Evolutionary conservation across 2,113 vertebrate species (phyloP).

Genomic region (Erinaceus europaeus): DNA sequence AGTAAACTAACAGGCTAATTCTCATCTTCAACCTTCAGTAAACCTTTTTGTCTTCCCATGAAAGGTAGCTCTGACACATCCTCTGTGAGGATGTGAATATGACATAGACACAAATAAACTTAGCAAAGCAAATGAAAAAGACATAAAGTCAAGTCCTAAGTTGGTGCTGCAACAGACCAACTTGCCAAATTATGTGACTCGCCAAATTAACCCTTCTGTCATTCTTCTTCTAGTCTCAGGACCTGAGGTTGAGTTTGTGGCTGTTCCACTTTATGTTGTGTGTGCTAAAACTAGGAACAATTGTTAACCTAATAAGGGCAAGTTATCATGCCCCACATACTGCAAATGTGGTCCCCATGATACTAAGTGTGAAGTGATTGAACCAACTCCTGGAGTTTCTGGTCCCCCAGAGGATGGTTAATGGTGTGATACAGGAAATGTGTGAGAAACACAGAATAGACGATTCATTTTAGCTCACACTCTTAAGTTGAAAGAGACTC

Average conservation of each 20-base stretch:
- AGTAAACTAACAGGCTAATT: background rate
- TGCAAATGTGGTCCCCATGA: constrained; percentile 6
- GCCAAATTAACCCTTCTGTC: background rate
- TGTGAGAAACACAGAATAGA: background rate
- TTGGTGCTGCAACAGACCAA: background rate
- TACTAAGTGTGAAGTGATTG: constrained; percentile 30
- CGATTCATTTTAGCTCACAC: background rate
- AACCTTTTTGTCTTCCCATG: background rate
- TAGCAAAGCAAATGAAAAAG: constrained; percentile 13
- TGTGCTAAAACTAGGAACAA: constrained; percentile 32
- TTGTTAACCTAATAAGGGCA: constrained; percentile 35
- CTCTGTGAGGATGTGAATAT: background rate
- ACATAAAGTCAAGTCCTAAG: background rate
- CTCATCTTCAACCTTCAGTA: background rate
- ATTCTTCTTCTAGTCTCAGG: background rate
- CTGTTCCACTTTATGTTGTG: background rate
- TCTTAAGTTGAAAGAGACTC: background rate
- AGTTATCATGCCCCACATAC: constrained; percentile 37
- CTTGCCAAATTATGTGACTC: background rate
- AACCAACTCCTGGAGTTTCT: constrained; percentile 23
- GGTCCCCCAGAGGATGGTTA: constrained; percentile 34
- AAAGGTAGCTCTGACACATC: background rate
- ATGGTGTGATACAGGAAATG: constrained; percentile 27
- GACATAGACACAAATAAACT: constrained; percentile 10
- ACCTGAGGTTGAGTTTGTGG: background rate